phyloP scores from a whole-genome alignment of 2,888 invertebrate genomes.

The Bursaphelenchus okinawaensis region DNA sequence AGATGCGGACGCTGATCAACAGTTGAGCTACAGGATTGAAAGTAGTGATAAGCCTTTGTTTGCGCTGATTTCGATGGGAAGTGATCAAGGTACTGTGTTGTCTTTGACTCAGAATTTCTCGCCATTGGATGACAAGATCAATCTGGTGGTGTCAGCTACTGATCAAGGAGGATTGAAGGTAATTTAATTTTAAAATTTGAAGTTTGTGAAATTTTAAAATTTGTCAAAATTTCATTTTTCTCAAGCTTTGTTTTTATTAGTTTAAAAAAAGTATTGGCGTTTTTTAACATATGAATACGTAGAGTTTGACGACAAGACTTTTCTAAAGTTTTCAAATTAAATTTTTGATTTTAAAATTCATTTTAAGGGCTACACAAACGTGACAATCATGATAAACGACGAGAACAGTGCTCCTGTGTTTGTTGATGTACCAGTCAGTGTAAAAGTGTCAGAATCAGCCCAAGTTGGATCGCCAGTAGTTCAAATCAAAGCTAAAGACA shows the following conservation, averaged over 20 bases:
- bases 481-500: conserved; percentile 80
- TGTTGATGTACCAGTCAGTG: conserved; percentile 41
- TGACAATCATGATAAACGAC: conserved; percentile 74
- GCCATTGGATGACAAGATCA: conserved; percentile 36
- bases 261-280: too few relatives aligned
- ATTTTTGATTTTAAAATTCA: conserved; percentile 14
- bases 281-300: too few relatives aligned
- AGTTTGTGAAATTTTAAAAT: too few relatives aligned
- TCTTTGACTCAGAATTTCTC: conserved; percentile 39
- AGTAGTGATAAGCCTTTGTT: conserved; percentile 37
- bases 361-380: conserved; percentile 57
- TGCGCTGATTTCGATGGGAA: conserved; percentile 46
- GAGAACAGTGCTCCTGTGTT: conserved; percentile 52
- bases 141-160: conserved; percentile 45
- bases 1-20: conserved; percentile 45
- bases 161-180: conserved; percentile 35
- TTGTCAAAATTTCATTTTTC: too few relatives aligned
- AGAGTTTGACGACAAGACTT: conserved; percentile 13
- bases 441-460: conserved; percentile 74
- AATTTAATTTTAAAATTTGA: too few relatives aligned
- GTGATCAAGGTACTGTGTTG: conserved; percentile 42
- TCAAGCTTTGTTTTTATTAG: too few relatives aligned
- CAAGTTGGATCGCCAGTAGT: conserved; percentile 74
- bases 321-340: conserved; percentile 8
- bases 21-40: conserved; percentile 51